A percentile compares a stretch with the other conserved stretches of the same genome.
Evolutionary conservation across 2,888 invertebrate genomes (phyloP).

Genomic region (Parnassius mnemosyne): DNA sequence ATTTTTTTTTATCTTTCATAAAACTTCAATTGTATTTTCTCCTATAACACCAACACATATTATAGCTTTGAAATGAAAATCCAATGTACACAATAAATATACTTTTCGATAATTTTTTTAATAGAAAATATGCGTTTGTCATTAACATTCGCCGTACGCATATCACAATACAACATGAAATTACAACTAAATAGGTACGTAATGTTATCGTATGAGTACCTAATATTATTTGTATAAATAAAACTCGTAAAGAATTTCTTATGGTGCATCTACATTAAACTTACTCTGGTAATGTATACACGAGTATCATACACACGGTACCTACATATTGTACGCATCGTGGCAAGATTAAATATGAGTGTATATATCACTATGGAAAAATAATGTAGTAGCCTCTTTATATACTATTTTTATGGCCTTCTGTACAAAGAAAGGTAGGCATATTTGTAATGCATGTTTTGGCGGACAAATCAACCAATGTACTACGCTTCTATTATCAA

Average conservation of each 20-base stretch:
- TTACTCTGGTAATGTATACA: background rate
- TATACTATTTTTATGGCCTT: constrained; percentile 7
- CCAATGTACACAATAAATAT: constrained; percentile 1
- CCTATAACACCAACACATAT: background rate
- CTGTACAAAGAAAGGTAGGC: constrained; percentile 7
- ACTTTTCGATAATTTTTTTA: constrained; percentile 8
- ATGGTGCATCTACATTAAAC: constrained; percentile 7
- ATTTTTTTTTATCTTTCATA: constrained; percentile 6
- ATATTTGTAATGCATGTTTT: background rate
- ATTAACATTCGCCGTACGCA: constrained; percentile 14
- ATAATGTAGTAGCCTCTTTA: constrained; percentile 3
- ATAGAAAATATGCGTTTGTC: constrained; percentile 12
- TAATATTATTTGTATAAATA: constrained; percentile 18
- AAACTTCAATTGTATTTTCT: constrained; percentile 5
- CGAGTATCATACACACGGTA: background rate
- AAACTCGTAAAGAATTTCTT: constrained; percentile 5
- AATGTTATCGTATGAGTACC: constrained; percentile 14
- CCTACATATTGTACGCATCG: background rate
- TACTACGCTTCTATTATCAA: background rate
- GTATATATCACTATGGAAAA: background rate
- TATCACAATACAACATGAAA: constrained; percentile 13
- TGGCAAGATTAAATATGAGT: background rate
- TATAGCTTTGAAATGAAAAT: background rate
- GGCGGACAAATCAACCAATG: constrained; percentile 1
- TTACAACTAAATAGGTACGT: constrained; percentile 9